These are phyloP conservation scores for Sus scrofa DNA, from an alignment of 2,113 vertebrate genomes.

Conservation along the genomic window T2T-Sscrofa CM000830.6:133905501-133906000, in stretches of 20 bases:
- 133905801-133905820: neutral
- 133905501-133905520: neutral
- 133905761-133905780: neutral
- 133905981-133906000: slow-evolving; percentile 13
- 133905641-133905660: neutral
- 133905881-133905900: rapidly evolving
- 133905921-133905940: rapidly evolving
- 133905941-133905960: neutral
- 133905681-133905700: neutral
- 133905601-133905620: neutral
- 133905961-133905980: slow-evolving; percentile 50
- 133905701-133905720: neutral
- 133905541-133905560: neutral
- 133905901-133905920: neutral
- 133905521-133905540: neutral
- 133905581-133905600: neutral
- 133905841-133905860: neutral
- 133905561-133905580: neutral
- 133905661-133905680: neutral
- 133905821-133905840: slow-evolving; percentile 54
- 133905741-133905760: rapidly evolving
- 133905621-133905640: neutral
- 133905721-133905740: neutral
- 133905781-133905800: neutral
- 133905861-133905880: rapidly evolving